phyloP scores from a whole-genome alignment of 2,113 vertebrate genomes.

The Ameiurus melas region DNA sequence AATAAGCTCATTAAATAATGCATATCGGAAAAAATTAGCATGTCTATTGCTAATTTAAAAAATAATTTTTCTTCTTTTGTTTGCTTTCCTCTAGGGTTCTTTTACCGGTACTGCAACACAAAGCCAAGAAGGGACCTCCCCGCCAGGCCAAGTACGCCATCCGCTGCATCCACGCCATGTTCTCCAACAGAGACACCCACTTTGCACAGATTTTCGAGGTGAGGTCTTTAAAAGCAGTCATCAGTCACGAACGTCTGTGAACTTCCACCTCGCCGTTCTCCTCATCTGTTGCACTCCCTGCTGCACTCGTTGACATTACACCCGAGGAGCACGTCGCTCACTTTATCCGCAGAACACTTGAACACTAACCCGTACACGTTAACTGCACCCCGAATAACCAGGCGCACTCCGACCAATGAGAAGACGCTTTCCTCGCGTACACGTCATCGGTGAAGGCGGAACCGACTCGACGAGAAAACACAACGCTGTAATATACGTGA shows the following conservation, averaged over 20 bases:
- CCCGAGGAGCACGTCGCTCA: background rate
- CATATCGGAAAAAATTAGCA: too few relatives aligned
- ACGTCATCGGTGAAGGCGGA: too few relatives aligned
- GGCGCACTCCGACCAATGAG: too few relatives aligned
- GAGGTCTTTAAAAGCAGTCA: constrained; percentile 43
- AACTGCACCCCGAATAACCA: too few relatives aligned
- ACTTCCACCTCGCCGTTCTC: background rate
- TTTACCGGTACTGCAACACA: constrained; percentile 94
- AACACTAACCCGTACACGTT: background rate
- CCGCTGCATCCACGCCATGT: constrained; percentile 97
- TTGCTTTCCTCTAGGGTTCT: constrained; percentile 78
- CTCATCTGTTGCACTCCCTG: too few relatives aligned
- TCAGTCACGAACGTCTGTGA: background rate
- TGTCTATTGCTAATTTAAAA: too few relatives aligned
- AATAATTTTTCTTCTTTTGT: background rate
- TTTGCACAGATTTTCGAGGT: constrained; percentile 99
- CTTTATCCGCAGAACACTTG: background rate
- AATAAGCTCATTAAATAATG: too few relatives aligned
- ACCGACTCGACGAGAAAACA: too few relatives aligned
- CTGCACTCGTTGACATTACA: background rate
- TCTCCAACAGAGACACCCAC: constrained; percentile 96
- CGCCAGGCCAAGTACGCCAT: constrained; percentile 97
- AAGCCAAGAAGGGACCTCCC: constrained; percentile 94
- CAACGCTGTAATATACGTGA: background rate
- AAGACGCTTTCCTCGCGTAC: too few relatives aligned